A percentile compares a stretch with the other conserved stretches of the same genome.
Conservation (phyloP, 2,113 vertebrate species). For the Cochlearius cochlearius region DNA sequence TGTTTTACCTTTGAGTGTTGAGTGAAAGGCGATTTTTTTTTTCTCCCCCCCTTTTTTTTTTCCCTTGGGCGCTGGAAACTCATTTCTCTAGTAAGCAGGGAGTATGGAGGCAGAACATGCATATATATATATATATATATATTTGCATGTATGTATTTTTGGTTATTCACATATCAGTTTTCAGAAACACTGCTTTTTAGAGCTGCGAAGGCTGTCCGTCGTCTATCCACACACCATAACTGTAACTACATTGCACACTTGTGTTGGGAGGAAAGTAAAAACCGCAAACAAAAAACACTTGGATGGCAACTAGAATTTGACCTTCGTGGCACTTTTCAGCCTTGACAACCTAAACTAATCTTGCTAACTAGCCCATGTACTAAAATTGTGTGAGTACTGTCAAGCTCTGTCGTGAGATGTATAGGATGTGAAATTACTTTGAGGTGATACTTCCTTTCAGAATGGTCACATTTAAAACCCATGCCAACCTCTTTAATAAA, state of each 20-base stretch:
- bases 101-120: background rate
- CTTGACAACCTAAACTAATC: background rate
- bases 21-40: background rate
- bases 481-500: background rate
- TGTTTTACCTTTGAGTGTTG: background rate
- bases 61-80: background rate
- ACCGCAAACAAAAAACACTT: background rate
- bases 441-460: background rate
- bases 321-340: background rate
- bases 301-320: background rate
- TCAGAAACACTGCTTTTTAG: background rate
- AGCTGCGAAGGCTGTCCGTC: rapidly evolving
- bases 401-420: background rate
- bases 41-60: background rate
- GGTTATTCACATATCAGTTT: background rate
- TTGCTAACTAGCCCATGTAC: background rate
- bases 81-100: background rate
- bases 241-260: background rate
- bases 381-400: background rate
- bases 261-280: background rate
- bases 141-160: background rate
- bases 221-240: background rate
- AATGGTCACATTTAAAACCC: background rate
- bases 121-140: too few species aligned
- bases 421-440: background rate